These are phyloP conservation scores for Oenanthe melanoleuca DNA, from an alignment of 2,113 vertebrate genomes.

Conservation along the genomic window DNA sequence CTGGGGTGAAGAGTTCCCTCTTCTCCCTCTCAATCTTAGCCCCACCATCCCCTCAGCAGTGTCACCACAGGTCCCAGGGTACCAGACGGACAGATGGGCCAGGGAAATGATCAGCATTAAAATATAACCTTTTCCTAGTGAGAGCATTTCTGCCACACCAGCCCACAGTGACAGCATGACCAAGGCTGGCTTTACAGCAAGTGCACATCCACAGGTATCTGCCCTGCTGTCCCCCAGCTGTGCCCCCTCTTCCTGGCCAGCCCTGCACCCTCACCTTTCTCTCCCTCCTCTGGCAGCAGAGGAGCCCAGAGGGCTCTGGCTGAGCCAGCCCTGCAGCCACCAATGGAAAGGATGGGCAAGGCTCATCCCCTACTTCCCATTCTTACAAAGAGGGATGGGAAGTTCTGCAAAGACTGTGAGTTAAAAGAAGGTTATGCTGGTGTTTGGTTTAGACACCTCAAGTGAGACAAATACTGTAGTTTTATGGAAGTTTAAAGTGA, in stretches of 20 bases:
- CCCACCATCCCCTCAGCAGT: background rate
- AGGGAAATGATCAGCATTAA: background rate
- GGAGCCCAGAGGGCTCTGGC: background rate
- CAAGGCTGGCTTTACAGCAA: background rate
- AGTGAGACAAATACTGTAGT: background rate
- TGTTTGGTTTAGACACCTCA: background rate
- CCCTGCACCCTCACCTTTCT: background rate
- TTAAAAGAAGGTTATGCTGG: background rate
- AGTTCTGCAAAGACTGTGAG: background rate
- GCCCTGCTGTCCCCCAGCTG: background rate
- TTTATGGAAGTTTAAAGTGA: background rate
- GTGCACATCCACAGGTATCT: background rate
- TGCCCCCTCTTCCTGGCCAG: background rate
- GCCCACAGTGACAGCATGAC: background rate
- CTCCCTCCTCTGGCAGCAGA: background rate
- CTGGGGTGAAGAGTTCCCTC: background rate
- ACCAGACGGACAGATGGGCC: background rate
- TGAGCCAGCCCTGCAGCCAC: background rate
- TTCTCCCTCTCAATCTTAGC: background rate
- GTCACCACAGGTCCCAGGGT: background rate
- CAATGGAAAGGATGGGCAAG: background rate
- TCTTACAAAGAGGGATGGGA: background rate
- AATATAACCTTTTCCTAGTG: background rate
- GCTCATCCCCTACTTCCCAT: background rate
- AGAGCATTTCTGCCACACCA: background rate